A percentile compares a stretch with the other conserved stretches of the same genome.
Conservation (phyloP, 2,797 vertebrate species). For the Glossophaga mutica region DNA sequence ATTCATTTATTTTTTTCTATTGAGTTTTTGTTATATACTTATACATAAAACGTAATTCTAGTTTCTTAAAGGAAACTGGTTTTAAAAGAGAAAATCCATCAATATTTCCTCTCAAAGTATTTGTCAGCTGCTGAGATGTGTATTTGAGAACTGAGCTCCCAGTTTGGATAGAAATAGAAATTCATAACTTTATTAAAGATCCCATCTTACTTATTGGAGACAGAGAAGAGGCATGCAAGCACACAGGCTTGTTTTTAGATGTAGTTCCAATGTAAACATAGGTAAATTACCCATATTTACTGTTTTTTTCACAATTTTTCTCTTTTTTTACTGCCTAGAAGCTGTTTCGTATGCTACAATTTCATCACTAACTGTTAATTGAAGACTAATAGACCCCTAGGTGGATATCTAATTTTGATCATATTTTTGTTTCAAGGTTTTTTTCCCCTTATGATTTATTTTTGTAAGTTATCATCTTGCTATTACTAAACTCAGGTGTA, state of each 20-base stretch:
- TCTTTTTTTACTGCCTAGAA: background rate
- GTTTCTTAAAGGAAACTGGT: conserved; percentile 32
- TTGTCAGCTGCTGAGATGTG: background rate
- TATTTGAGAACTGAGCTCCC: background rate
- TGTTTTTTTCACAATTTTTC: background rate
- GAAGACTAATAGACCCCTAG: background rate
- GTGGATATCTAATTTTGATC: background rate
- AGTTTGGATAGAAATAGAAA: background rate
- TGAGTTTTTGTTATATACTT: background rate
- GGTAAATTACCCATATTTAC: background rate
- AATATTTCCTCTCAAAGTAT: conserved; percentile 4
- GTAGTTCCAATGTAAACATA: background rate
- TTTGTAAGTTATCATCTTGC: background rate
- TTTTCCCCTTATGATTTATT: background rate
- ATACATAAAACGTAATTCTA: background rate
- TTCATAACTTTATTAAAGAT: conserved; percentile 30
- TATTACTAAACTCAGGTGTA: background rate
- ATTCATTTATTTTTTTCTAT: background rate
- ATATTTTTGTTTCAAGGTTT: background rate
- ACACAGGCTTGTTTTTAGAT: background rate
- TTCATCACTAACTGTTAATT: background rate
- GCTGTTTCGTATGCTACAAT: background rate
- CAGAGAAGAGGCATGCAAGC: background rate
- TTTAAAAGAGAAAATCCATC: conserved; percentile 36
- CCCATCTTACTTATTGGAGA: background rate